A percentile compares a stretch with the other conserved stretches of the same genome.
Evolutionary conservation across 2,888 invertebrate genomes (phyloP).

Genomic region (Sicus ferrugineus): DNA sequence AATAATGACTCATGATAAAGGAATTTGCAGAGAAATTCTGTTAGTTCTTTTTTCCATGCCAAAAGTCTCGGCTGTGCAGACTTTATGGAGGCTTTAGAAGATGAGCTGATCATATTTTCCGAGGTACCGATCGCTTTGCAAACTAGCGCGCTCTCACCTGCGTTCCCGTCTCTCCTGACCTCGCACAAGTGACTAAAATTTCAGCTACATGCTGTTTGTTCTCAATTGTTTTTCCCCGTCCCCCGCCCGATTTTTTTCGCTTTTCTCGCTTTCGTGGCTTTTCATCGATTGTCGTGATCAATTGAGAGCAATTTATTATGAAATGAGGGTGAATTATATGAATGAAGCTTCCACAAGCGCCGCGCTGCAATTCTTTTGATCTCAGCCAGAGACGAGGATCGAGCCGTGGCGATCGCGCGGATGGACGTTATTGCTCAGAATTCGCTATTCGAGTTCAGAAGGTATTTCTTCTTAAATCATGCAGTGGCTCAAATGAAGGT

Average conservation of each 20-base stretch:
- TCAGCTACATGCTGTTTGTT: slow-evolving; percentile 2
- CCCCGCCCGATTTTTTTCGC: background rate
- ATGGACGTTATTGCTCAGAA: slow-evolving; percentile 9
- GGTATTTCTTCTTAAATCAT: slow-evolving; percentile 29
- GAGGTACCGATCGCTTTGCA: background rate
- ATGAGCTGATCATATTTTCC: slow-evolving; percentile 11
- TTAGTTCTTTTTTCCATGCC: background rate
- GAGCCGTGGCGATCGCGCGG: slow-evolving; percentile 10
- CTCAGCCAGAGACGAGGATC: slow-evolving; percentile 43
- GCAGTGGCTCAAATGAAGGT: slow-evolving; percentile 2
- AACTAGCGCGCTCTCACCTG: background rate
- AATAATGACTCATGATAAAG: slow-evolving; percentile 10
- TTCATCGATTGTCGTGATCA: slow-evolving; percentile 55
- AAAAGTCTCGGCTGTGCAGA: background rate
- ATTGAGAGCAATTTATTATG: slow-evolving; percentile 66
- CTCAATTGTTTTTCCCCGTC: background rate
- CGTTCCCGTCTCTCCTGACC: background rate
- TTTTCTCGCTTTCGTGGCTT: slow-evolving; percentile 19
- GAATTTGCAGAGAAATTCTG: slow-evolving; percentile 2
- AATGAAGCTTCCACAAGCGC: slow-evolving; percentile 49
- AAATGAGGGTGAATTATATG: slow-evolving; percentile 66
- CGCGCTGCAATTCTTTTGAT: slow-evolving; percentile 59
- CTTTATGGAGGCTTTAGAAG: too few relatives aligned
- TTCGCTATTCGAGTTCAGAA: slow-evolving; percentile 27
- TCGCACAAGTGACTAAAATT: background rate